phyloP scores from a whole-genome alignment of 2,797 vertebrate species.

The Muscicapa comitata region DNA sequence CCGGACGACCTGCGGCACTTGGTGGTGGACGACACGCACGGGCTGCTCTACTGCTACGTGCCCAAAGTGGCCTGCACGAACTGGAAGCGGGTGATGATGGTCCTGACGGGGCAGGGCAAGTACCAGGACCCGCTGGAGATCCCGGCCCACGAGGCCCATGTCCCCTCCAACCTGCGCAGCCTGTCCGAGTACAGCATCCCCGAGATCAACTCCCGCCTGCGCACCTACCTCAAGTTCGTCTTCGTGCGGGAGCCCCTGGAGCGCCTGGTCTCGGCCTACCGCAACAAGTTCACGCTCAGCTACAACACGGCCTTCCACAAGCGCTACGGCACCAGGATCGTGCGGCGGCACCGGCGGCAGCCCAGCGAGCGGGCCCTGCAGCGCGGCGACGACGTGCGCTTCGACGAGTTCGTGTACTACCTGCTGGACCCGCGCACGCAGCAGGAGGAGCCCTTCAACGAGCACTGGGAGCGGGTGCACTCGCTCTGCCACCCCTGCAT shows the following conservation, averaged over 20 bases:
- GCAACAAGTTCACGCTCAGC: constrained; percentile 91
- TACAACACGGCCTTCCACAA: constrained; percentile 94
- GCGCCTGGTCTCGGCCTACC: constrained; percentile 91
- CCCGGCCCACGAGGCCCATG: constrained; percentile 89
- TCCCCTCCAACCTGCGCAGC: constrained; percentile 84
- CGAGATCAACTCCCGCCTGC: constrained; percentile 90
- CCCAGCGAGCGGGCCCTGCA: constrained; percentile 79
- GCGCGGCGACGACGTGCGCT: constrained; percentile 85
- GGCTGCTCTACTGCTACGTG: constrained; percentile 96
- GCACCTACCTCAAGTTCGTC: constrained; percentile 92
- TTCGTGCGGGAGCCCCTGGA: constrained; percentile 95
- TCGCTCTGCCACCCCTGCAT: constrained; percentile 94
- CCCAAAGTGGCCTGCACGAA: constrained; percentile 98
- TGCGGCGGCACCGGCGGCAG: constrained; percentile 82
- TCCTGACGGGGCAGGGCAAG: constrained; percentile 83
- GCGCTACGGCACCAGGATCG: constrained; percentile 90
- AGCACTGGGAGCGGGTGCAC: constrained; percentile 95
- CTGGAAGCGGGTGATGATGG: constrained; percentile 96
- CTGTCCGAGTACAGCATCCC: constrained; percentile 85
- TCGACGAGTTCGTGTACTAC: constrained; percentile 91
- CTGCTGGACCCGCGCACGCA: constrained; percentile 90
- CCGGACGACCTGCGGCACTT: constrained; percentile 90
- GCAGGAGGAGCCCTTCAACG: constrained; percentile 87
- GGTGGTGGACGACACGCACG: constrained; percentile 90
- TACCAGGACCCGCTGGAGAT: constrained; percentile 85